phyloP scores from a whole-genome alignment of 1,140 invertebrate genomes.

The Pseudomyrmex cubaensis region DNA sequence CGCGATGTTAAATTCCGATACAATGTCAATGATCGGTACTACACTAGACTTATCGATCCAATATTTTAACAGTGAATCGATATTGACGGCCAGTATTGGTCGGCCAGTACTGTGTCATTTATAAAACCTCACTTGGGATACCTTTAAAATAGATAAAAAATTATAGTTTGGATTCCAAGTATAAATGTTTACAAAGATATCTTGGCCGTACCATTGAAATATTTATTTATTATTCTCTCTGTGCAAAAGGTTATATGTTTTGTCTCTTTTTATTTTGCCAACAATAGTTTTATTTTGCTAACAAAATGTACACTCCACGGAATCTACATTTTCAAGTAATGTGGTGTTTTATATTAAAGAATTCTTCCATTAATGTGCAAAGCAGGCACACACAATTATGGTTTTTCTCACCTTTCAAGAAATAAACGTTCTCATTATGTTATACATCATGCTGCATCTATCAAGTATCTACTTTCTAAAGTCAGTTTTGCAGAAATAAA shows the following conservation, averaged over 20 bases:
- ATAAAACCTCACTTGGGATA: neutral
- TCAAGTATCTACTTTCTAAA: neutral
- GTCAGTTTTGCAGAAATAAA: neutral
- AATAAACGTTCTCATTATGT: neutral
- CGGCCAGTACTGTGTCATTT: no score
- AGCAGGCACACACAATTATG: neutral
- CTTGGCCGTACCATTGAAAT: neutral
- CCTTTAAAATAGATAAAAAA: neutral
- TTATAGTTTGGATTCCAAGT: neutral
- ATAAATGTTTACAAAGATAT: neutral
- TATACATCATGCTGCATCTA: neutral
- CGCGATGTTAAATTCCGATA: no score
- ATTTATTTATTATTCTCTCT: slow-evolving; percentile 4
- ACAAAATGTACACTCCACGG: slow-evolving; percentile 1
- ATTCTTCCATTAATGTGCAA: slow-evolving; percentile 34
- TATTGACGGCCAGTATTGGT: no score
- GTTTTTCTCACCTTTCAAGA: neutral
- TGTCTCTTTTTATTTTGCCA: slow-evolving; percentile 10
- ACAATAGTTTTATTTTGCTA: slow-evolving; percentile 38
- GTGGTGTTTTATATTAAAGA: slow-evolving; percentile 35
- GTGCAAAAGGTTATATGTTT: neutral
- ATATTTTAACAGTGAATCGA: no score
- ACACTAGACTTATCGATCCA: no score
- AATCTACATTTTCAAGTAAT: neutral
- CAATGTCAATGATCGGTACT: no score